Conservation (phyloP, 2,888 invertebrate genomes). For the Torymus tubicola region DNA sequence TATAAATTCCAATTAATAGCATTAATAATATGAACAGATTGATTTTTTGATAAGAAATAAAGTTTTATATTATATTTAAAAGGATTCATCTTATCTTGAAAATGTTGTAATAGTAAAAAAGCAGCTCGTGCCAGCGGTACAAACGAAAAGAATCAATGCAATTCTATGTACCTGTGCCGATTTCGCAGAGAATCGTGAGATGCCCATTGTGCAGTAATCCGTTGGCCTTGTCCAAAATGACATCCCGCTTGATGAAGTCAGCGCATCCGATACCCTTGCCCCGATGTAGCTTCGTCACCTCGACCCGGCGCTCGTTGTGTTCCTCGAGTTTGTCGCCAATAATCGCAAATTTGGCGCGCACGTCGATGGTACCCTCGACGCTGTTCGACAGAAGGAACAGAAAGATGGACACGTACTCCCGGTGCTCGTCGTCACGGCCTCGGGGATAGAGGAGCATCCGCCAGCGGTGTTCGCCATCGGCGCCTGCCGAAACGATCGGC, state of each 20-base stretch:
- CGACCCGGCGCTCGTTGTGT: slow-evolving; percentile 1
- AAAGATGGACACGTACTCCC: slow-evolving; percentile 2
- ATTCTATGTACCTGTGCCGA: neutral
- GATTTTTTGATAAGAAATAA: too few species aligned
- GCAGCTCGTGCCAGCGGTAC: too few species aligned
- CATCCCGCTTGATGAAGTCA: neutral
- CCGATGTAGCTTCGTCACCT: neutral
- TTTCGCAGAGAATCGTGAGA: slow-evolving; percentile 4
- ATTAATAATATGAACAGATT: too few species aligned
- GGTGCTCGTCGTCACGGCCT: neutral
- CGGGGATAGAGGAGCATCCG: slow-evolving; percentile 4
- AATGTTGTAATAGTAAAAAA: too few species aligned
- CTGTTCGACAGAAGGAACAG: neutral
- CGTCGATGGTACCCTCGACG: neutral
- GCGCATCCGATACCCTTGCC: neutral
- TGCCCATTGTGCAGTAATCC: neutral
- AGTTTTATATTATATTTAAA: too few species aligned
- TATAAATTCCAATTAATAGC: too few species aligned
- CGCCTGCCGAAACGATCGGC: neutral
- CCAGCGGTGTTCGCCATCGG: neutral
- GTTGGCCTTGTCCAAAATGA: neutral
- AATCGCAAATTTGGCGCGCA: neutral
- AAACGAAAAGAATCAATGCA: too few species aligned
- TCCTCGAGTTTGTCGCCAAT: neutral
- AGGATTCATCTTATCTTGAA: too few species aligned